These are phyloP conservation scores for Psittacula cyanocephala DNA, from an alignment of 2,113 vertebrate species.

Conservation along the genomic window DNA sequence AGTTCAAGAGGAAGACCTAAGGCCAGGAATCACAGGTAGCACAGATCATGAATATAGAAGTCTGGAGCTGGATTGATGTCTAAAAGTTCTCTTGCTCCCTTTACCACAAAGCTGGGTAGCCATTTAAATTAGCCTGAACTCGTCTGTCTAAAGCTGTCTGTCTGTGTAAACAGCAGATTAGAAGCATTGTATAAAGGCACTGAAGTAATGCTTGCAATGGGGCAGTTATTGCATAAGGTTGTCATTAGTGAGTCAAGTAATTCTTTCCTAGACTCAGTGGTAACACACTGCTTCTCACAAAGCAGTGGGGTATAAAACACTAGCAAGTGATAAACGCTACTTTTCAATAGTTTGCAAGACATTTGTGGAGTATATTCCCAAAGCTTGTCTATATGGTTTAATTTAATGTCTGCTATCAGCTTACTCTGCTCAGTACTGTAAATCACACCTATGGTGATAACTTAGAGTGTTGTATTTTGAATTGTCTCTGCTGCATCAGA, in stretches of 20 bases:
- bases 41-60: neutral
- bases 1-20: neutral
- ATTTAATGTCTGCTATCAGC: neutral
- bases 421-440: neutral
- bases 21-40: neutral
- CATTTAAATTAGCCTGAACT: neutral
- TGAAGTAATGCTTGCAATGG: neutral
- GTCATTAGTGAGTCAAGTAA: neutral
- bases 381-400: neutral
- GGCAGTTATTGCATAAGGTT: neutral
- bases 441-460: neutral
- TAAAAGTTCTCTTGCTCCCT: neutral
- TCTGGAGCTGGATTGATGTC: neutral
- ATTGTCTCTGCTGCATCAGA: neutral
- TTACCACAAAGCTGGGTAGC: neutral
- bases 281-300: neutral
- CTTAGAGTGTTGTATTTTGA: neutral
- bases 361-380: neutral
- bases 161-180: neutral
- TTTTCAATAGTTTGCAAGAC: neutral
- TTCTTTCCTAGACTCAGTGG: neutral
- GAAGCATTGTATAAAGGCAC: neutral
- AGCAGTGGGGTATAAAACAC: neutral
- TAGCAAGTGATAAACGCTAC: neutral
- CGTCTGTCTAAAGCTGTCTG: neutral